A percentile compares a stretch with the other conserved stretches of the same genome.
phyloP scores from a whole-genome alignment of 2,888 invertebrate species.

The Dryococelus australis region DNA sequence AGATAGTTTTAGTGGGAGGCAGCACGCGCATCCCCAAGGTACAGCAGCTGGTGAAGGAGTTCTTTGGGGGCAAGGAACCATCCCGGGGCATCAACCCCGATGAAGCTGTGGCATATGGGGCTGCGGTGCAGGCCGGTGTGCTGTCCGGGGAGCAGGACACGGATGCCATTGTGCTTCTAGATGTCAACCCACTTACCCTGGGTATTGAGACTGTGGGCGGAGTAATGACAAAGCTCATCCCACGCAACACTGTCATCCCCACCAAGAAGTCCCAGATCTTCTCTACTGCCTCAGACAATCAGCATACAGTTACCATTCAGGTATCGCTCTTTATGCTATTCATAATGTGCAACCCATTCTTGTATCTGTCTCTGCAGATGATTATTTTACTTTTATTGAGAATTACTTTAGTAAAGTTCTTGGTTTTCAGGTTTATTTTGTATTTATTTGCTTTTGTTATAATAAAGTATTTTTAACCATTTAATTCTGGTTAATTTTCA shows the following conservation, averaged over 20 bases:
- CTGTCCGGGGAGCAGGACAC: constrained; percentile 97
- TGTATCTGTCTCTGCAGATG: no score
- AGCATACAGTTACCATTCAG: constrained; percentile 98
- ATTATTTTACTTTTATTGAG: no score
- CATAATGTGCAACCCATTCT: no score
- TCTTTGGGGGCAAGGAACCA: constrained; percentile 98
- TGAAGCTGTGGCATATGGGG: constrained; percentile 98
- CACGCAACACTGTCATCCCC: constrained; percentile 97
- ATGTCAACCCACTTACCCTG: constrained; percentile 98
- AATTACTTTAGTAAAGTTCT: no score
- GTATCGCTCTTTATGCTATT: constrained; percentile 50
- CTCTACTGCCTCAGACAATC: constrained; percentile 98
- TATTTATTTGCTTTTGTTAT: no score
- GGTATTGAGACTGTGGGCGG: constrained; percentile 99
- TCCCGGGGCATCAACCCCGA: constrained; percentile 98
- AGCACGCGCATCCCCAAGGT: constrained; percentile 99
- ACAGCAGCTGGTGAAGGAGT: constrained; percentile 91
- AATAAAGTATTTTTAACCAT: no score
- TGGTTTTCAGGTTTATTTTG: background rate
- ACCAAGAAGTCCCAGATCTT: constrained; percentile 99
- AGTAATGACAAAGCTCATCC: constrained; percentile 99
- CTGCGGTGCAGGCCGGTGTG: constrained; percentile 98
- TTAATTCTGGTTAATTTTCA: no score
- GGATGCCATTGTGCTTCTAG: constrained; percentile 93
- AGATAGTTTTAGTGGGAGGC: constrained; percentile 98